Conservation (phyloP, 1,140 invertebrate species). For the Aphidius ervi region DNA sequence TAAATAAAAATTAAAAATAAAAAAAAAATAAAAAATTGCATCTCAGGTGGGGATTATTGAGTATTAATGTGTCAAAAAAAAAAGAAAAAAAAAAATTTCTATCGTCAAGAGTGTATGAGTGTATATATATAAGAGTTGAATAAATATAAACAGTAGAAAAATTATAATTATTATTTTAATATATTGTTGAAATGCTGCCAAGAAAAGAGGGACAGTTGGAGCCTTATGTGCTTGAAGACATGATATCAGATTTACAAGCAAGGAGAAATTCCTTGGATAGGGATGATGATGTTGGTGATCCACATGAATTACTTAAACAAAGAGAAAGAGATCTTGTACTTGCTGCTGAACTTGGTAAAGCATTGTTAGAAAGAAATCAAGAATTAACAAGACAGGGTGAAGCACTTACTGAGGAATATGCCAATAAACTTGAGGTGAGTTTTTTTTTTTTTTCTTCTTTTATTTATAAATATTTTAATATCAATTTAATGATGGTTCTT, state of each 20-base stretch:
- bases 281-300: slow-evolving; percentile 59
- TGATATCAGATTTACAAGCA: slow-evolving; percentile 47
- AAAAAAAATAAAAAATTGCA: too few relatives aligned
- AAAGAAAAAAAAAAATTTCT: too few relatives aligned
- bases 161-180: neutral
- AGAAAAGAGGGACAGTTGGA: slow-evolving; percentile 53
- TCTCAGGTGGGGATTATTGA: too few relatives aligned
- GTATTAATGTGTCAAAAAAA: too few relatives aligned
- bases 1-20: too few relatives aligned
- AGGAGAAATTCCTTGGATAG: slow-evolving; percentile 40
- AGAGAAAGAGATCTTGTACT: slow-evolving; percentile 90
- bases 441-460: neutral
- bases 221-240: slow-evolving; percentile 59
- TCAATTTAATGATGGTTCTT: slow-evolving; percentile 7
- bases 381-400: slow-evolving; percentile 86
- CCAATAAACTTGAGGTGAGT: slow-evolving; percentile 88
- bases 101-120: too few relatives aligned
- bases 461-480: slow-evolving; percentile 4
- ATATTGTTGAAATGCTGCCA: slow-evolving; percentile 46
- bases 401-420: slow-evolving; percentile 79
- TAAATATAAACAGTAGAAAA: slow-evolving; percentile 3
- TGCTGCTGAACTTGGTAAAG: slow-evolving; percentile 92
- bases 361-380: slow-evolving; percentile 89
- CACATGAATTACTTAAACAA: slow-evolving; percentile 80
- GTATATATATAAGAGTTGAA: neutral